Evolutionary conservation across 2,113 vertebrate species (phyloP), one percentile per base, ranked within the genome.

Genomic region (Stigmatopora nigra): DNA sequence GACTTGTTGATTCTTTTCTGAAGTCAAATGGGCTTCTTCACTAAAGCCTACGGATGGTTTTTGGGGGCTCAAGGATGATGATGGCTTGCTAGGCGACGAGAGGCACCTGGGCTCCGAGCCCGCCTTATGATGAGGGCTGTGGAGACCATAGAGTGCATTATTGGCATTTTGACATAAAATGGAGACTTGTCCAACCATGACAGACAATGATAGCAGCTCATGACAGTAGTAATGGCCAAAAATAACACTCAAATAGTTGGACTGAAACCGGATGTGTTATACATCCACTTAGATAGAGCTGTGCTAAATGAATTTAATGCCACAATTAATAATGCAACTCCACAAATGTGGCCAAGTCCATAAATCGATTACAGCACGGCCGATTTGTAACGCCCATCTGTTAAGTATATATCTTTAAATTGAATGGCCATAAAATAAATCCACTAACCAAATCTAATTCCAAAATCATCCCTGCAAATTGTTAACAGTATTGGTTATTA

Each of bases 81-180:
- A 51, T 5, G 38, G 73, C 68, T 80, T 89, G 46, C 35, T 55
- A 9, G 79, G 74, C 16, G 84, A 82, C 70, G 90, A 90, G 53
- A 90, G 87, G 68, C 90, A 91, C 5, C 88, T 87, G 41, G 85
- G 86, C 75, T 90, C 87, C 15, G 82, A 65, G 45, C 76, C 68
- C 45, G 63, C 78, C 41, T 70, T 85, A 6, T 76, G 78, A 65
- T 72, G 72, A 19, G 71, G 67, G 70, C 80, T 83, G 53, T 45
- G 6, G 41, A 44, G 41, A 20, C 57, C 7, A 19, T 4, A 51
- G 7, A 49, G 3, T 20, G 4, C 7, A 14, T 14, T 17, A 61
- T 12, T 5, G 31, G 45, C 13, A 31, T 58, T n/a, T 46, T 47
- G 22, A 56, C 4, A 9, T 10, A 60, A 60, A 19, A 20, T 10